These are phyloP conservation scores for Willisornis vidua DNA, from an alignment of 2,113 vertebrate species.

Conservation along the genomic window DNA sequence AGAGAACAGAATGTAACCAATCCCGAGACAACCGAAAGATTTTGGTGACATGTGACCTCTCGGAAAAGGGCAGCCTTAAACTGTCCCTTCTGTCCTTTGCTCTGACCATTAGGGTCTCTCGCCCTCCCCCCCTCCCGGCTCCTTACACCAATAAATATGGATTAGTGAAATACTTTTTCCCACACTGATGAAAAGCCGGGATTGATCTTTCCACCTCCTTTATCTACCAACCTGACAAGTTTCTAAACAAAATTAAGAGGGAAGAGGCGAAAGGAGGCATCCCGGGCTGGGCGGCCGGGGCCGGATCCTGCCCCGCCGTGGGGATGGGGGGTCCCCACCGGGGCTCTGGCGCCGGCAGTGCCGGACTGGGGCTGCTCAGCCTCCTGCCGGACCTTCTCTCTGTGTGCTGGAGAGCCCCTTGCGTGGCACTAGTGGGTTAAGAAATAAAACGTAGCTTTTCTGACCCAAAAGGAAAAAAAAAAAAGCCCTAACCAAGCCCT, in stretches of 20 bases:
- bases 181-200: conserved; percentile 78
- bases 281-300: conserved; percentile 17
- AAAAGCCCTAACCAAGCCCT: neutral
- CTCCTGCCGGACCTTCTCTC: neutral
- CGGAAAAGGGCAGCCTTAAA: conserved; percentile 73
- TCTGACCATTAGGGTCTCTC: conserved; percentile 60
- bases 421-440: neutral
- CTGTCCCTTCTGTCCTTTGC: conserved; percentile 71
- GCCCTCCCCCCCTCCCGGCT: neutral
- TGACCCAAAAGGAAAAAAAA: neutral
- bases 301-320: conserved; percentile 10
- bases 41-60: conserved; percentile 81
- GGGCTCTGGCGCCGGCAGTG: conserved; percentile 28
- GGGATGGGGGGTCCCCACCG: neutral
- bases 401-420: neutral
- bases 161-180: conserved; percentile 84
- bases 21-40: conserved; percentile 82
- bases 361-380: neutral
- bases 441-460: neutral
- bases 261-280: conserved; percentile 68
- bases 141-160: conserved; percentile 85
- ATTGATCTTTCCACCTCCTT: conserved; percentile 81
- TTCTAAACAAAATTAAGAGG: conserved; percentile 71
- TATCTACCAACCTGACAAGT: conserved; percentile 79
- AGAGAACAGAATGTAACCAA: conserved; percentile 81